Percentiles rank a stretch among this genome's conserved stretches.
phyloP scores from a whole-genome alignment of 2,797 vertebrate genomes.

The Mareca strepera region DNA sequence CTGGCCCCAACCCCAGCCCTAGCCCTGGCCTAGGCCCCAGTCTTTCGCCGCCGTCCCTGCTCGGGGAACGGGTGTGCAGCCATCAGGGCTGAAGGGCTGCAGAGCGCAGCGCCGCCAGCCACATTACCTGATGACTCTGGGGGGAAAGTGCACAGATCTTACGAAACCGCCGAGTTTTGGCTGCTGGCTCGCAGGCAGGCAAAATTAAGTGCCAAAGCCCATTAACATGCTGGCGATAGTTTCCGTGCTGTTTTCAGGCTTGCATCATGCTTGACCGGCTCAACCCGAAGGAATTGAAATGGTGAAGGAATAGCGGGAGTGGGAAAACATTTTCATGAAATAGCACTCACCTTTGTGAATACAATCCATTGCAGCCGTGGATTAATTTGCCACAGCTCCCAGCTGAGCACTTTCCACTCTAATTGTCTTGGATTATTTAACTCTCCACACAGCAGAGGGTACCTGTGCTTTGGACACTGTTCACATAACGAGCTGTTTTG shows the following conservation, averaged over 20 bases:
- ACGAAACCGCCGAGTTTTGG: not conserved
- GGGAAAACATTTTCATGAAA: not conserved
- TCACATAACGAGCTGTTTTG: not conserved
- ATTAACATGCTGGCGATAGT: not conserved
- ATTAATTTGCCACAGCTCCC: not conserved
- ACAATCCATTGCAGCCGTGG: rapidly evolving
- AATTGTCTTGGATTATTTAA: not conserved
- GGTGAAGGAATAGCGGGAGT: not conserved
- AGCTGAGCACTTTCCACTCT: not conserved
- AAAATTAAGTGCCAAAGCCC: not conserved
- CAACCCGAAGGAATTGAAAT: not conserved
- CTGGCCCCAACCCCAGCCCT: too few species aligned
- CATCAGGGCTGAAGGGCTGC: not conserved
- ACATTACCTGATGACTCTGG: not conserved
- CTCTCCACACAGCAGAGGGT: not conserved
- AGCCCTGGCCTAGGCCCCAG: too few species aligned
- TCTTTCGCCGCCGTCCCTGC: too few species aligned
- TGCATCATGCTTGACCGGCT: not conserved
- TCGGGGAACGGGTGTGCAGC: too few species aligned
- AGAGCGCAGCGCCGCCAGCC: not conserved
- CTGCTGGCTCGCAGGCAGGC: not conserved
- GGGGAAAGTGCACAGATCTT: not conserved
- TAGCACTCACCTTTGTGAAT: not conserved
- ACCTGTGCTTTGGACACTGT: not conserved
- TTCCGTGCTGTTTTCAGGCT: not conserved